Conservation (phyloP, 2,797 vertebrate species). For the Gymnothorax javanicus region DNA sequence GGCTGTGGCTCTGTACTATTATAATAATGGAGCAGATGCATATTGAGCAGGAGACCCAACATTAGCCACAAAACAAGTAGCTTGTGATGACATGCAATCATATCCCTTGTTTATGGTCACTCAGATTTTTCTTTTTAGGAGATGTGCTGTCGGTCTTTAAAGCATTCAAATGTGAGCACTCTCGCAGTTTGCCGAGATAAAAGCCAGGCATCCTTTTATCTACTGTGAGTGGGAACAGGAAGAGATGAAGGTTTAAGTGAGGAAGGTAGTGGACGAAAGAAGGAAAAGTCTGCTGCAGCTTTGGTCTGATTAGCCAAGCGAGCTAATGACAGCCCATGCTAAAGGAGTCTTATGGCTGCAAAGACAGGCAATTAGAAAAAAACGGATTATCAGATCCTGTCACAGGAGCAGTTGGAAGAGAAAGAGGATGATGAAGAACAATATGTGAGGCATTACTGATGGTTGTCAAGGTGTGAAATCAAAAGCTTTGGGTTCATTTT, state of each 20-base stretch:
- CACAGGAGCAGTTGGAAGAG: conserved; percentile 18
- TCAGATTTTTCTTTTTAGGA: not conserved
- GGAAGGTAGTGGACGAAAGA: not conserved
- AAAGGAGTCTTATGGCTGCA: not conserved
- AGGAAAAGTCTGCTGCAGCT: not conserved
- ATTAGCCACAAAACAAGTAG: not conserved
- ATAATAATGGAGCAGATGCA: not conserved
- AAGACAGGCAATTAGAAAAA: not conserved
- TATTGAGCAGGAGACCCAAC: not conserved
- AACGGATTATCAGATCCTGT: not conserved
- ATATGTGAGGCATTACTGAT: conserved; percentile 32
- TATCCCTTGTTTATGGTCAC: not conserved
- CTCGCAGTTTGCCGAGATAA: conserved; percentile 19
- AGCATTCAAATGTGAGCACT: conserved; percentile 17
- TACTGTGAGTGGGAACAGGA: not conserved
- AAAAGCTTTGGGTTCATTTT: not conserved
- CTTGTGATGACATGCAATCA: not conserved
- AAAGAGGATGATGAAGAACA: conserved; percentile 42
- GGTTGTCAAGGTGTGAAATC: not conserved
- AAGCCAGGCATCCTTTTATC: not conserved
- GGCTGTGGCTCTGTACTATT: not conserved
- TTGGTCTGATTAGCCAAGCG: conserved; percentile 13
- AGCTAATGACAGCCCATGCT: not conserved
- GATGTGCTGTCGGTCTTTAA: conserved; percentile 4
- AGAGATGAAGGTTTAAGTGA: conserved; percentile 24